Evolutionary conservation across 2,113 vertebrate genomes (phyloP).

Genomic region (Bambusicola thoracicus): DNA sequence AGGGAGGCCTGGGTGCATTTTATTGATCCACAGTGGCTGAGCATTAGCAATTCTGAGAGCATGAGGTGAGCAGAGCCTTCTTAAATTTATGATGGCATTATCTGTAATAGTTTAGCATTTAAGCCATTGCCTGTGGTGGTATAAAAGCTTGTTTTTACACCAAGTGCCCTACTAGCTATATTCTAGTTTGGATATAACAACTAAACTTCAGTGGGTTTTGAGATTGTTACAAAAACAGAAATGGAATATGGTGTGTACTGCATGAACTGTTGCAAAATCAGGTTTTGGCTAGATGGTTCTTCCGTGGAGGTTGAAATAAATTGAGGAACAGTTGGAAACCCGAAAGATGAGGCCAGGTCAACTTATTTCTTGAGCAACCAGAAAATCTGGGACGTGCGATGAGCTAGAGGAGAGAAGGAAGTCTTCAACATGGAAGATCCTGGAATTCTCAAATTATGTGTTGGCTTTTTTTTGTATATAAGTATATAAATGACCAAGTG

Average conservation of each 20-base stretch:
- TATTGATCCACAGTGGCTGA: not conserved
- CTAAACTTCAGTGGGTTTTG: not conserved
- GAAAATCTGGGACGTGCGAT: not conserved
- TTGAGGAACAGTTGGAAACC: not conserved
- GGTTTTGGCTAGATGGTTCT: not conserved
- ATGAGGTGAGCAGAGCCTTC: fast-evolving
- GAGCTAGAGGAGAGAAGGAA: not conserved
- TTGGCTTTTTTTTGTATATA: not conserved
- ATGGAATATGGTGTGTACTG: not conserved
- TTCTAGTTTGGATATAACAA: not conserved
- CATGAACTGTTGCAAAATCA: not conserved
- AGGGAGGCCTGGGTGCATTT: not conserved
- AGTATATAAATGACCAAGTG: not conserved
- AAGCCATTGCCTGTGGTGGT: not conserved
- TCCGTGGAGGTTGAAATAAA: not conserved
- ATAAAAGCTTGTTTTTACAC: not conserved
- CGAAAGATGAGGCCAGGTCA: not conserved
- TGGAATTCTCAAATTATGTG: not conserved
- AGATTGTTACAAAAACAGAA: not conserved
- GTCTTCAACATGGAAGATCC: not conserved
- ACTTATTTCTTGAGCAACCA: not conserved
- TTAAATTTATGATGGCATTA: not conserved
- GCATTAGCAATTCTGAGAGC: not conserved
- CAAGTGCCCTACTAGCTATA: not conserved
- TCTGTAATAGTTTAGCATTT: not conserved